A percentile compares a stretch with the other conserved stretches of the same genome.
Conservation (phyloP, 2,113 vertebrate genomes). For the Thermophis baileyi region DNA sequence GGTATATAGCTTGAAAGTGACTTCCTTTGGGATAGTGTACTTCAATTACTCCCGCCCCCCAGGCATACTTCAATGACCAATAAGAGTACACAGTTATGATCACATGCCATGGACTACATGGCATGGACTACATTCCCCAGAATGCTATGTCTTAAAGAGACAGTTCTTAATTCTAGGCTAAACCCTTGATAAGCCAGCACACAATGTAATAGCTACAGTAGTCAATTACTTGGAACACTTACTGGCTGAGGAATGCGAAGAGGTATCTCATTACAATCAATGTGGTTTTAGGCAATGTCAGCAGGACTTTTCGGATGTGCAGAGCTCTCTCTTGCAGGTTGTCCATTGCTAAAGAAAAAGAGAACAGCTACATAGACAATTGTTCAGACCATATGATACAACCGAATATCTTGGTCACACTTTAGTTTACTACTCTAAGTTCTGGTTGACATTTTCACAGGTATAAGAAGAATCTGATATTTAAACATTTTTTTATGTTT, state of each 20-base stretch:
- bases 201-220: background rate
- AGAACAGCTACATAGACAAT: conserved; percentile 15
- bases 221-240: conserved; percentile 66
- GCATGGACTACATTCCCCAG: too few relatives aligned
- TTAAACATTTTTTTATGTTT: background rate
- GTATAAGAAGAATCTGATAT: background rate
- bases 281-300: conserved; percentile 83
- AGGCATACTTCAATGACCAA: too few relatives aligned
- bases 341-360: conserved; percentile 84
- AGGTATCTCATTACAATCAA: conserved; percentile 98
- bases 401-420: background rate
- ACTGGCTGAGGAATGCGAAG: conserved; percentile 96
- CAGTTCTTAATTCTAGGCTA: too few relatives aligned
- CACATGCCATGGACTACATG: too few relatives aligned
- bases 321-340: conserved; percentile 89
- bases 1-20: too few relatives aligned
- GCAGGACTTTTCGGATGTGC: conserved; percentile 87
- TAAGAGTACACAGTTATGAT: too few relatives aligned
- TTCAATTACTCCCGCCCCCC: too few relatives aligned
- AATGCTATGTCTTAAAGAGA: too few relatives aligned
- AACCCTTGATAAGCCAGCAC: too few relatives aligned
- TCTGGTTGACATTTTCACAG: background rate
- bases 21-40: too few relatives aligned
- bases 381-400: background rate
- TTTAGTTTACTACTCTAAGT: background rate